Evolutionary conservation across 2,797 vertebrate genomes (phyloP).

Genomic region (Dendrocincla tyrannina): DNA sequence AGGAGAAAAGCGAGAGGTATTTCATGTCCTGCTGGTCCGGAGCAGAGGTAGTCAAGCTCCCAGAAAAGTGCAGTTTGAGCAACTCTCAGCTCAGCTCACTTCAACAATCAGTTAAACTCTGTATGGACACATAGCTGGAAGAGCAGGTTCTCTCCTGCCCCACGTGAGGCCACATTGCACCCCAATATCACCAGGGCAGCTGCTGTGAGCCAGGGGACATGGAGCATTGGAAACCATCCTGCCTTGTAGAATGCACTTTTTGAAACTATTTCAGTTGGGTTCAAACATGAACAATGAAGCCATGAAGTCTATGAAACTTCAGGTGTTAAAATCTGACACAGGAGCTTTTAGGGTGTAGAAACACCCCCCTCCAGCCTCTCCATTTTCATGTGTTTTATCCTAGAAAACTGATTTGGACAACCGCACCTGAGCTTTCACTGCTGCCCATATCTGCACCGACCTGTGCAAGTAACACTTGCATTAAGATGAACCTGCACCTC

Average conservation of each 20-base stretch:
- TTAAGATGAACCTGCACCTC: neutral
- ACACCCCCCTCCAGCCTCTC: no score
- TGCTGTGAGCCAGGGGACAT: neutral
- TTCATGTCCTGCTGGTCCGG: neutral
- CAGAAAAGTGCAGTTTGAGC: accelerated
- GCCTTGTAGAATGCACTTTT: neutral
- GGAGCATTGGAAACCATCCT: accelerated
- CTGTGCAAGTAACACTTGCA: neutral
- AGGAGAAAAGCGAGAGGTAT: accelerated
- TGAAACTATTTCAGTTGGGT: neutral
- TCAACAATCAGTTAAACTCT: accelerated
- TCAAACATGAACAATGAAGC: neutral
- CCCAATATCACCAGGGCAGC: neutral
- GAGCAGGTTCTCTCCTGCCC: neutral
- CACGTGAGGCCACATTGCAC: accelerated
- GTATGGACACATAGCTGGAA: accelerated
- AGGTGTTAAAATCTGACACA: neutral
- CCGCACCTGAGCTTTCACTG: neutral
- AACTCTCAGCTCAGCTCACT: neutral
- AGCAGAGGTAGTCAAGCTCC: neutral
- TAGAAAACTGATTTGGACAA: neutral
- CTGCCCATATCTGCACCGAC: no score
- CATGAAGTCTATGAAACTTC: neutral
- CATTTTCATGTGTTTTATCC: neutral
- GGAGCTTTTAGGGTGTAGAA: neutral